Base-by-base conservation (phyloP, 2,888 invertebrate species). In the Agelastica alni region DNA sequence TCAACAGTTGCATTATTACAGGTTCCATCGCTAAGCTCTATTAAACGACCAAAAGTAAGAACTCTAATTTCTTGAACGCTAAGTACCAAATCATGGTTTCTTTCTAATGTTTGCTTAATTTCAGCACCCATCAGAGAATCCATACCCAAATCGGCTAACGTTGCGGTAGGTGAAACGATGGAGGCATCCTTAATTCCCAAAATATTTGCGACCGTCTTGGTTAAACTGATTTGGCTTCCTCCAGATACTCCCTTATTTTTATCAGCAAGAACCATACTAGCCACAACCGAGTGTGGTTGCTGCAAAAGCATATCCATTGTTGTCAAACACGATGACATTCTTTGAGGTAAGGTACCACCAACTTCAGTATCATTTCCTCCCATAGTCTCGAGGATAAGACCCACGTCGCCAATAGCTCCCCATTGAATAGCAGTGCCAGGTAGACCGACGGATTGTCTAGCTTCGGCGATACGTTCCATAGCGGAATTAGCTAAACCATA, bases 91-190 rank as follows among this genome's bases (percentile, higher is more conserved):
- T 98, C 96, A 78, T 90, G 96, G 71, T 91, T 92, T 51, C 96
- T 83, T 76, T 96, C 96, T 47, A 97, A 79, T 0, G 93, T 92
- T 78, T 96, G 96, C 76, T 97, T 97, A 71, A 99, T 95, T 82
- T 99, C 98, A 1, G 98, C 96, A 37, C 96, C 96, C 98, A 98
- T 98, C 63, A 99, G 80, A 1, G 97, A 97, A 75, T 99, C 98
- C 88, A 99, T 93, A 57, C 98, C 98, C 31, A 99, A 83, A 76
- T 99, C 98, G 18, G 94, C 93, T 39, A 99, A 80, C 32, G 88
- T 89, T 3, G 90, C 85, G 18, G 84, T 83, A 31, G 85, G 81
- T 58, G 91, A 85, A 20, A 96, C 83, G 58, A 89, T 88, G 64
- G 84, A 85, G 0, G 87, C 79, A 70, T 98, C 95, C 75, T 95